Conservation (phyloP, 1,140 invertebrate genomes). For the Drosophila ironensis region DNA sequence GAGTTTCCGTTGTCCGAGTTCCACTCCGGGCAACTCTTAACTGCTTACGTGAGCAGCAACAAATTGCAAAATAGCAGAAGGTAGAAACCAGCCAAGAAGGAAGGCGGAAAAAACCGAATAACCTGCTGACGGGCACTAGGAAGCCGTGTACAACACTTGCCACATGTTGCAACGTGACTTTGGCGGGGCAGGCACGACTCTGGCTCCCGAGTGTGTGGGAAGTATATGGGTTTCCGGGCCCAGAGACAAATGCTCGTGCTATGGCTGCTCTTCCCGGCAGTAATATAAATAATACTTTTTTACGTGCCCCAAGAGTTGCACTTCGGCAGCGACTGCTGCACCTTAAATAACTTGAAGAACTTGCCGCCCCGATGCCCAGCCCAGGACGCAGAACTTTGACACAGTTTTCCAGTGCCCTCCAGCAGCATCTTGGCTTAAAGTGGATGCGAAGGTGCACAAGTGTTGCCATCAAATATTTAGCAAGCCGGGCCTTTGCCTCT, state of each 20-base stretch:
- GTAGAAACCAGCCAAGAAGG: too few relatives aligned
- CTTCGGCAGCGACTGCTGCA: conserved; percentile 13
- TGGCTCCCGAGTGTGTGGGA: too few relatives aligned
- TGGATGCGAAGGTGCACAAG: conserved; percentile 2
- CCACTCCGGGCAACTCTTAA: conserved; percentile 38
- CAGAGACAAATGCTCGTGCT: conserved; percentile 32
- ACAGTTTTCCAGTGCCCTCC: conserved; percentile 18
- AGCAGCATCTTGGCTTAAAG: conserved; percentile 27
- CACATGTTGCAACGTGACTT: conserved; percentile 54
- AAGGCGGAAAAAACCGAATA: neutral
- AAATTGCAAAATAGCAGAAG: conserved; percentile 52
- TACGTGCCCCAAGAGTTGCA: conserved; percentile 31
- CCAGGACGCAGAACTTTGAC: conserved; percentile 46
- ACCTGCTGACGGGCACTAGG: conserved; percentile 40
- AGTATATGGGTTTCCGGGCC: neutral
- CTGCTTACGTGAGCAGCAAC: conserved; percentile 60
- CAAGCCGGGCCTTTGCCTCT: conserved; percentile 3
- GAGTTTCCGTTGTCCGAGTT: too few relatives aligned
- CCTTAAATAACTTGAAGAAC: conserved; percentile 65
- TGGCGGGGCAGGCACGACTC: too few relatives aligned
- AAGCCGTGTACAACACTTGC: conserved; percentile 33
- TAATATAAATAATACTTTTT: conserved; percentile 64
- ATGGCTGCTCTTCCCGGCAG: conserved; percentile 14
- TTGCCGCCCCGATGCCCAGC: too few relatives aligned
- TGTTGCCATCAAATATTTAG: conserved; percentile 32